Evolutionary conservation across 2,113 vertebrate genomes (phyloP), one percentile per base, ranked within the genome.

Genomic region (Alosa alosa): DNA sequence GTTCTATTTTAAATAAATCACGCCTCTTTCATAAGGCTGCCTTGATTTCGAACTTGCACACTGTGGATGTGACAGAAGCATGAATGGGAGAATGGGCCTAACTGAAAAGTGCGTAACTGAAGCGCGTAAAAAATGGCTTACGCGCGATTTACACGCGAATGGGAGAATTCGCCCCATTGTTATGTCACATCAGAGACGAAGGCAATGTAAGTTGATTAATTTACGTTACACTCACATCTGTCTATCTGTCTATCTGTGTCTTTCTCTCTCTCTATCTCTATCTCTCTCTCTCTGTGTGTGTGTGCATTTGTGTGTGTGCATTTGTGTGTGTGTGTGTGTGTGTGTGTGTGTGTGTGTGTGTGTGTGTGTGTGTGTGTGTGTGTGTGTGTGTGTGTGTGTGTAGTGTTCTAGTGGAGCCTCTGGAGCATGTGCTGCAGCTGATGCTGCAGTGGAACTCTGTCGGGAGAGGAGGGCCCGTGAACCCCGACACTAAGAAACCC

Each of bases 391-490:
- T 87, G 13, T 84, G 31, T 78, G 3, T 86, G 89, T 60, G 85
- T 85, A 99, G 98, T 90, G 95, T 97, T 25, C 94, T 99, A 90
- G 92, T 97, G 90, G 96, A 97, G 52, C 95, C 94, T 0, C 90
- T 98, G 86, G 98, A 99, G 89, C 95, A 86, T 72, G 96, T 98
- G 91, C 92, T 99, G 49, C 97, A 98, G 39, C 88, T 98, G 93
- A 94, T 99, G 94, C 93, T 99, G 83, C 94, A 95, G 3, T 99
- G 98, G 98, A 97, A 99, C 92, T 96, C 98, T 78, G 95, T 94
- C 11, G 94, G 95, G 45, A 96, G 98, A 44, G 98, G 98, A 46
- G 97, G 98, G 81, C 94, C 92, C 46, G 6, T 93, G 41, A 95
- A 99, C 88, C 88, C 92, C 10, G 92, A 95, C 83, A 93, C 88